These are phyloP conservation scores for Callionymus lyra DNA, from an alignment of 2,113 vertebrate species.

Conservation along the genomic window DNA sequence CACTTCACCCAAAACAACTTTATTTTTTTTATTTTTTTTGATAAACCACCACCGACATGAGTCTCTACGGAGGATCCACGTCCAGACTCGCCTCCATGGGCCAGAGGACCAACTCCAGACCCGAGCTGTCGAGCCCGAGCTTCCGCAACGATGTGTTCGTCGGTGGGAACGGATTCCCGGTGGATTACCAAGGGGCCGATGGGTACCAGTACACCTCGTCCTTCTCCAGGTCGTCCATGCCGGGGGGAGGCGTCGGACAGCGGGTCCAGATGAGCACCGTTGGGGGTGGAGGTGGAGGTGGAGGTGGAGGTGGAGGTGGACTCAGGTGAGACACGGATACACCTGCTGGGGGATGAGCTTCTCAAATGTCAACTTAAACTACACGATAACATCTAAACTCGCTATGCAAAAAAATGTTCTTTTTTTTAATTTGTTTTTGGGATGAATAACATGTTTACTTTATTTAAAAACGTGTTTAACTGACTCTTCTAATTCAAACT, in stretches of 20 bases:
- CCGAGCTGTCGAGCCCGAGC: conserved; percentile 32
- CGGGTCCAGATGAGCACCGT: conserved; percentile 1
- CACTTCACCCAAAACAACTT: background rate
- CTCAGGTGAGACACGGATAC: too few species aligned
- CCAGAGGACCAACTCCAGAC: conserved; percentile 44
- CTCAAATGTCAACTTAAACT: too few species aligned
- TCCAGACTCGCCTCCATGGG: conserved; percentile 17
- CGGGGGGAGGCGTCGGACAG: conserved; percentile 29
- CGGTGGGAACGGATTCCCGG: conserved; percentile 41
- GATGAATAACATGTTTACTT: too few species aligned
- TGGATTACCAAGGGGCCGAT: conserved; percentile 17
- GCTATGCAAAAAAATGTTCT: too few species aligned
- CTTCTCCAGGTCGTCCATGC: conserved; percentile 37
- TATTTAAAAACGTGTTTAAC: too few species aligned
- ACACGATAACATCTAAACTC: too few species aligned
- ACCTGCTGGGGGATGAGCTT: too few species aligned
- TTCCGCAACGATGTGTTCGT: conserved; percentile 27
- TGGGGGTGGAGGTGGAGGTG: background rate
- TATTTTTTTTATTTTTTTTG: background rate
- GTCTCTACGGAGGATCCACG: conserved; percentile 44
- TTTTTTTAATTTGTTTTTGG: too few species aligned
- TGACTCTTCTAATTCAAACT: too few species aligned
- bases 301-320: conserved; percentile 17
- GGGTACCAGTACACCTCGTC: conserved; percentile 10
- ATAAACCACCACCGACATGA: conserved; percentile 36